phyloP scores from a whole-genome alignment of 2,797 vertebrate genomes.

The Falco novaeseelandiae region DNA sequence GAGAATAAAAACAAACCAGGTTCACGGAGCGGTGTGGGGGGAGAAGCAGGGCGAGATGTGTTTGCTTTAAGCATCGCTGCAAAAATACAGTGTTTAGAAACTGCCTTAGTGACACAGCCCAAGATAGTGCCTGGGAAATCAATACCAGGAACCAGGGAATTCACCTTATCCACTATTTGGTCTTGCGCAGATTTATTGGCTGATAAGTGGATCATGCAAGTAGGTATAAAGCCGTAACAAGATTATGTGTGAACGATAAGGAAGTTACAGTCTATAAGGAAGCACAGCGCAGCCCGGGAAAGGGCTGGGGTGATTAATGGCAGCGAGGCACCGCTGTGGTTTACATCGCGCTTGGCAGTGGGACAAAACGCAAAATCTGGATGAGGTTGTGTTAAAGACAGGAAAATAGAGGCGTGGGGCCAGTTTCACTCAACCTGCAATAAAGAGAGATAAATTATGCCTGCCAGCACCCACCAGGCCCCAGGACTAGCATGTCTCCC shows the following conservation, averaged over 20 bases:
- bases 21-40: neutral
- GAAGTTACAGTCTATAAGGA: neutral
- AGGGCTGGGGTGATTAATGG: neutral
- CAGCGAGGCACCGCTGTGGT: neutral
- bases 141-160: accelerated
- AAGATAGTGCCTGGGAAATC: neutral
- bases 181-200: conserved; percentile 20
- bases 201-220: neutral
- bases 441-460: neutral
- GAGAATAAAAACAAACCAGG: neutral
- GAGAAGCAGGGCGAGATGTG: neutral
- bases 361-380: neutral
- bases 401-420: neutral
- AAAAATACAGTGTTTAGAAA: neutral
- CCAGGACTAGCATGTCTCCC: neutral
- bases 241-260: neutral
- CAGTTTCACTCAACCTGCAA: neutral
- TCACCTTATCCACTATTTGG: accelerated
- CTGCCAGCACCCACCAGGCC: neutral
- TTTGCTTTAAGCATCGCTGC: neutral
- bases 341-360: neutral
- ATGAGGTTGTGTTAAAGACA: neutral
- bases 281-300: neutral
- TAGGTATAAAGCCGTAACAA: neutral
- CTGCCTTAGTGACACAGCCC: neutral